A percentile compares a stretch with the other conserved stretches of the same genome.
phyloP scores from a whole-genome alignment of 1,140 invertebrate species.

The Alviniconcha marisindica region DNA sequence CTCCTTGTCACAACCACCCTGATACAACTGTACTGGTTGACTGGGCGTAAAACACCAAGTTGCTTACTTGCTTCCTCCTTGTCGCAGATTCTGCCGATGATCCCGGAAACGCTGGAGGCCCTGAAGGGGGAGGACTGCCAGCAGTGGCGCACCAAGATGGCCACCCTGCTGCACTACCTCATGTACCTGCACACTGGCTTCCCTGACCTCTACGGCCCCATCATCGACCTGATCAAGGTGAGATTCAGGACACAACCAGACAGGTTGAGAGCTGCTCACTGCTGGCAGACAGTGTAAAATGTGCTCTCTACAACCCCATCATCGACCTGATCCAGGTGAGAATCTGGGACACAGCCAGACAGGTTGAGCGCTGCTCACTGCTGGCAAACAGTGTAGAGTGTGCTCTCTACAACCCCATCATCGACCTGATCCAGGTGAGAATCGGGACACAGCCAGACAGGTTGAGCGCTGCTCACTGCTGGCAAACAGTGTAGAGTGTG shows the following conservation, averaged over 20 bases:
- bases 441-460: too few relatives aligned
- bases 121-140: slow-evolving; percentile 52
- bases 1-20: too few relatives aligned
- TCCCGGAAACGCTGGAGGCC: slow-evolving; percentile 50
- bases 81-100: slow-evolving; percentile 55
- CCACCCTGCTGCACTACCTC: slow-evolving; percentile 63
- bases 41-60: too few relatives aligned
- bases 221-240: slow-evolving; percentile 71
- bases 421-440: slow-evolving; percentile 69
- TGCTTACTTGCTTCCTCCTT: too few relatives aligned
- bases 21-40: too few relatives aligned
- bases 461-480: too few relatives aligned
- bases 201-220: slow-evolving; percentile 73
- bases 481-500: too few relatives aligned
- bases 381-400: too few relatives aligned
- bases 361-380: too few relatives aligned
- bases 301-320: slow-evolving; percentile 73
- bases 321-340: slow-evolving; percentile 70
- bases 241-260: background rate
- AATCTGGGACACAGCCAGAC: too few relatives aligned
- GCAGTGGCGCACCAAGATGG: slow-evolving; percentile 47
- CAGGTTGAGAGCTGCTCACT: too few relatives aligned
- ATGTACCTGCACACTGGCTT: slow-evolving; percentile 74
- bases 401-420: slow-evolving; percentile 72
- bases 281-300: too few relatives aligned